Evolutionary conservation across 2,797 vertebrate species (phyloP).

Genomic region (Tadarida brasiliensis): DNA sequence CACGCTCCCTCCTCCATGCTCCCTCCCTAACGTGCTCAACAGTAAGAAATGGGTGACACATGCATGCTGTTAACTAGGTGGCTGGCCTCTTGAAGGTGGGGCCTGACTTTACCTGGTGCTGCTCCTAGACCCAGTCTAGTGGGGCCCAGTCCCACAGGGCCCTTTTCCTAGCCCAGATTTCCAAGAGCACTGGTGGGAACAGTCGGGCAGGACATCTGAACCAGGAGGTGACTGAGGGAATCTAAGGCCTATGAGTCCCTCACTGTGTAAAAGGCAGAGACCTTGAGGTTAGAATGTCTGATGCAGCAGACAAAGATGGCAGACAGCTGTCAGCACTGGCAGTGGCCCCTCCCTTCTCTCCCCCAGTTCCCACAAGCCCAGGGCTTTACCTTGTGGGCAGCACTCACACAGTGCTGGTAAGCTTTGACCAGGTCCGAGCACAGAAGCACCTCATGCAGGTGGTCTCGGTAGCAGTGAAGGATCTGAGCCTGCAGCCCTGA

Average conservation of each 20-base stretch:
- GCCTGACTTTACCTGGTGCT: neutral
- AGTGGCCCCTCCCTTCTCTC: fast-evolving
- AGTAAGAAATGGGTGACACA: no score
- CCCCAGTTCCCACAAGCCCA: neutral
- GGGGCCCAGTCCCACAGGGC: neutral
- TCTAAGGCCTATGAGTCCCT: neutral
- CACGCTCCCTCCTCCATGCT: no score
- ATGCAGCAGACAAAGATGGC: neutral
- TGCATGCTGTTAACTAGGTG: no score
- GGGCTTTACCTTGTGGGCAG: slow-evolving; percentile 93
- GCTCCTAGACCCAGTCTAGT: neutral
- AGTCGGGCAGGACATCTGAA: neutral
- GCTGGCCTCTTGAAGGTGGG: neutral
- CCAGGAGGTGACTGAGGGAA: neutral
- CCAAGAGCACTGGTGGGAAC: neutral
- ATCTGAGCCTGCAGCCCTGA: slow-evolving; percentile 92
- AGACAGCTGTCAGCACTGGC: neutral
- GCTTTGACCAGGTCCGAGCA: slow-evolving; percentile 95
- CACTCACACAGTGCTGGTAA: slow-evolving; percentile 94
- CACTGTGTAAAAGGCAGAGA: neutral
- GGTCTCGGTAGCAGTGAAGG: slow-evolving; percentile 93
- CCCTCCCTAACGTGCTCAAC: neutral
- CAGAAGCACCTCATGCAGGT: slow-evolving; percentile 91
- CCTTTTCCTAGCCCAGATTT: neutral
- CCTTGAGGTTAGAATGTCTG: neutral